Evolutionary conservation across 2,888 invertebrate species (phyloP).

Genomic region (Lumbricus terrestris): DNA sequence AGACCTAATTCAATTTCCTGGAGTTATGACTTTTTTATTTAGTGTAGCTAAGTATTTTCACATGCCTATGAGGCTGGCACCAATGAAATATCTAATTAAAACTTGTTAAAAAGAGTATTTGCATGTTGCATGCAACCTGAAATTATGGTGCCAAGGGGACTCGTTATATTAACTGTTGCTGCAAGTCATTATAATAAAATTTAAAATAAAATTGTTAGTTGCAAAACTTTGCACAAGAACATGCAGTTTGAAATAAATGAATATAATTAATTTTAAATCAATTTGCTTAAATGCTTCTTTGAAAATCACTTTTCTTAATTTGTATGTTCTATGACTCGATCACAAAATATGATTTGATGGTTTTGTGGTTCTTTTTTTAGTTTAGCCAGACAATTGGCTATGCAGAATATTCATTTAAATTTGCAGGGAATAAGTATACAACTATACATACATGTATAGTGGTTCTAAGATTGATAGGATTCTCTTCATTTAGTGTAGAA

Average conservation of each 20-base stretch:
- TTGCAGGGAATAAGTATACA: too few species aligned
- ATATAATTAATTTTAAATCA: neutral
- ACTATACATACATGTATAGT: too few species aligned
- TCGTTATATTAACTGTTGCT: too few species aligned
- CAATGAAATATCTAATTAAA: neutral
- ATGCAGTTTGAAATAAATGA: too few species aligned
- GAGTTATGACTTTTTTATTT: neutral
- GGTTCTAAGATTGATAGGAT: neutral
- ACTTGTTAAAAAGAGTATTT: neutral
- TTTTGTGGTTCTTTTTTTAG: neutral
- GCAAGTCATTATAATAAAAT: too few species aligned
- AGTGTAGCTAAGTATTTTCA: neutral
- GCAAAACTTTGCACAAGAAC: too few species aligned
- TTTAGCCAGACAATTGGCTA: too few species aligned
- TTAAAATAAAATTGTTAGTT: too few species aligned
- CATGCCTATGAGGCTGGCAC: neutral
- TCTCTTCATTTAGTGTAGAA: neutral
- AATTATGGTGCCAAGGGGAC: neutral
- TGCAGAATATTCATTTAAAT: too few species aligned
- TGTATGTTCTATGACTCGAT: neutral
- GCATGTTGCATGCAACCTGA: neutral
- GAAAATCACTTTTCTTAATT: neutral
- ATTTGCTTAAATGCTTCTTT: neutral
- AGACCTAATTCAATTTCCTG: neutral
- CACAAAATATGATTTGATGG: neutral